Percentiles rank a stretch among this genome's conserved stretches.
Conservation (phyloP, 2,797 vertebrate genomes). For the Myotis findleyi region DNA sequence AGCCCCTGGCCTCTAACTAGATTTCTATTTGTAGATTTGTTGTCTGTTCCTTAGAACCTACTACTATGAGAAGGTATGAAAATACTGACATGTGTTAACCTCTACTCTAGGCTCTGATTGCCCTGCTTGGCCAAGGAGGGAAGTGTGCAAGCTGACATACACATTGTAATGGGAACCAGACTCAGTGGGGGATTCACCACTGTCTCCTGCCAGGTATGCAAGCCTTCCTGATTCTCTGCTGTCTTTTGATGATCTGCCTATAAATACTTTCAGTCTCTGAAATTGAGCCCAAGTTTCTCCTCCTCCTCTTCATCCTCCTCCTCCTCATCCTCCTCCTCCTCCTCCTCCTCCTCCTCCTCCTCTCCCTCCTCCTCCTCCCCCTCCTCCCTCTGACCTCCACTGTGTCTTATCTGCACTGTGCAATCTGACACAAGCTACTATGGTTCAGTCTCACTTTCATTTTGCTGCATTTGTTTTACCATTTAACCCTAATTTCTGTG, state of each 20-base stretch:
- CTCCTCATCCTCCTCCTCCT: neutral
- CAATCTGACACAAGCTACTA: slow-evolving; percentile 31
- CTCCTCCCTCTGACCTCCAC: neutral
- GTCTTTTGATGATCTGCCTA: slow-evolving; percentile 72
- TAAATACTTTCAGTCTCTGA: slow-evolving; percentile 68
- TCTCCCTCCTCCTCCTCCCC: neutral
- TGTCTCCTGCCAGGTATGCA: slow-evolving; percentile 58
- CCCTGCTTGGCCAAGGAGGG: neutral
- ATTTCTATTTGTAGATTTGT: slow-evolving; percentile 62
- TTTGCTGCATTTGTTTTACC: slow-evolving; percentile 33
- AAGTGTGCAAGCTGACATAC: neutral
- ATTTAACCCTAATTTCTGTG: neutral
- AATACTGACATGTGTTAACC: slow-evolving; percentile 64
- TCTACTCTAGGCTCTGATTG: neutral
- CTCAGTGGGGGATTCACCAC: neutral
- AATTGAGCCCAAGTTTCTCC: neutral
- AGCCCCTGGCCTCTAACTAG: slow-evolving; percentile 36
- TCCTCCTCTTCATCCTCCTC: neutral
- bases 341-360: neutral
- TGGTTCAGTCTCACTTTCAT: slow-evolving; percentile 34
- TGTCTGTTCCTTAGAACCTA: slow-evolving; percentile 63
- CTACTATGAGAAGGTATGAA: slow-evolving; percentile 45
- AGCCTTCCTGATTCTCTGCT: slow-evolving; percentile 62
- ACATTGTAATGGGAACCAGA: slow-evolving; percentile 76
- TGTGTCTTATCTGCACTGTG: neutral